Conservation (phyloP, 2,888 invertebrate species). For the Trichogramma evanescens region DNA sequence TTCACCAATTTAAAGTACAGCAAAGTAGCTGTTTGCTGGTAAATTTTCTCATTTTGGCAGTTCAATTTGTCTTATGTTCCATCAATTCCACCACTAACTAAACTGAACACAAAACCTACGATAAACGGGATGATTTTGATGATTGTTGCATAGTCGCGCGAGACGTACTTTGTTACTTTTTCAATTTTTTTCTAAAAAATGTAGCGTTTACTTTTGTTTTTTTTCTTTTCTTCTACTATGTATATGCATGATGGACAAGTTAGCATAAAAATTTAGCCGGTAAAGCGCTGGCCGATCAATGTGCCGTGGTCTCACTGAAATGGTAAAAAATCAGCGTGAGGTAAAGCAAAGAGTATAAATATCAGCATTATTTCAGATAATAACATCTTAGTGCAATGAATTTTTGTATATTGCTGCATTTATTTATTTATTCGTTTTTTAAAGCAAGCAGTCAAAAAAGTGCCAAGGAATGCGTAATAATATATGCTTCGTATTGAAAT, state of each 20-base stretch:
- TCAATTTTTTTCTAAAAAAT: not conserved
- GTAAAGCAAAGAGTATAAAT: slow-evolving; percentile 33
- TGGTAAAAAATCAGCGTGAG: not conserved
- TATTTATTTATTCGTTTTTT: too few relatives aligned
- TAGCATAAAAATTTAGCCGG: slow-evolving; percentile 40
- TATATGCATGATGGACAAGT: slow-evolving; percentile 40
- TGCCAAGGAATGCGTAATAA: too few relatives aligned
- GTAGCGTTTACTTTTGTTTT: not conserved
- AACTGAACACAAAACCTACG: slow-evolving; percentile 24
- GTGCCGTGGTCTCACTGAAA: slow-evolving; percentile 47
- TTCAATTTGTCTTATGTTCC: too few relatives aligned
- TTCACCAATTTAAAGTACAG: too few relatives aligned
- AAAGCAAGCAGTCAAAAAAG: too few relatives aligned
- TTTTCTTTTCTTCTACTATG: slow-evolving; percentile 25
- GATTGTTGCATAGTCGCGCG: slow-evolving; percentile 13
- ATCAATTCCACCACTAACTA: too few relatives aligned
- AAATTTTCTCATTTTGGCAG: too few relatives aligned
- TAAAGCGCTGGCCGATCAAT: slow-evolving; percentile 44
- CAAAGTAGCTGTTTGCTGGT: too few relatives aligned
- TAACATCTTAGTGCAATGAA: too few relatives aligned
- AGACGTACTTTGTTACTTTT: not conserved
- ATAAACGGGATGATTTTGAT: slow-evolving; percentile 33
- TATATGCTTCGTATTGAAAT: too few relatives aligned
- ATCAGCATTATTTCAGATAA: slow-evolving; percentile 18
- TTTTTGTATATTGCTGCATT: too few relatives aligned